Conservation (phyloP, 2,888 invertebrate species). For the Neria commutata region DNA sequence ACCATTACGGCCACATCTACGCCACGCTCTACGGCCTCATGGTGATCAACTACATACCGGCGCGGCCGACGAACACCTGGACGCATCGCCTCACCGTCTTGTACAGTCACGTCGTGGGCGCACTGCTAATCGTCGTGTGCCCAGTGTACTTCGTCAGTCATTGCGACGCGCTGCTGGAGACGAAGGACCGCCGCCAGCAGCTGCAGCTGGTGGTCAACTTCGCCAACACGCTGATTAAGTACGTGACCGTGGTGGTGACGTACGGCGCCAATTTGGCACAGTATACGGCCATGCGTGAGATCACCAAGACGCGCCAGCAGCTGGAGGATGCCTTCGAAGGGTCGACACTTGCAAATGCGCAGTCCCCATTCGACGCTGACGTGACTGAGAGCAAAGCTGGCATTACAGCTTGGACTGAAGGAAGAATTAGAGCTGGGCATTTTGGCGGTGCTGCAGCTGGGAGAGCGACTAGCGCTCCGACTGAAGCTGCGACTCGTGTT, state of each 20-base stretch:
- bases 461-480: too few species aligned
- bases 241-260: constrained; percentile 44
- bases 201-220: constrained; percentile 43
- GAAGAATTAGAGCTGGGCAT: too few species aligned
- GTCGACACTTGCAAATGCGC: too few species aligned
- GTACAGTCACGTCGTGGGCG: constrained; percentile 43
- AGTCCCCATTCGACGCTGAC: too few species aligned
- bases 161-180: constrained; percentile 32
- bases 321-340: constrained; percentile 43
- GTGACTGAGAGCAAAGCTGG: too few species aligned
- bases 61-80: constrained; percentile 23
- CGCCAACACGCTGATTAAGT: constrained; percentile 47
- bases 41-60: constrained; percentile 47
- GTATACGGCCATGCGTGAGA: constrained; percentile 39
- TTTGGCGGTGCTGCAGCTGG: too few species aligned
- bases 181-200: constrained; percentile 39
- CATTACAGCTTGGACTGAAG: too few species aligned
- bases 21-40: constrained; percentile 46
- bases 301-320: constrained; percentile 35
- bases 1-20: constrained; percentile 47
- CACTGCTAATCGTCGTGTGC: constrained; percentile 39
- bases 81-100: constrained; percentile 25
- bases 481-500: too few species aligned
- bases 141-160: constrained; percentile 45
- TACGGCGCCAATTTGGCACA: constrained; percentile 45